Evolutionary conservation across 2,797 vertebrate genomes (phyloP), one percentile per base, ranked within the genome.

Genomic region (Parauchenoglanis ngamensis): DNA sequence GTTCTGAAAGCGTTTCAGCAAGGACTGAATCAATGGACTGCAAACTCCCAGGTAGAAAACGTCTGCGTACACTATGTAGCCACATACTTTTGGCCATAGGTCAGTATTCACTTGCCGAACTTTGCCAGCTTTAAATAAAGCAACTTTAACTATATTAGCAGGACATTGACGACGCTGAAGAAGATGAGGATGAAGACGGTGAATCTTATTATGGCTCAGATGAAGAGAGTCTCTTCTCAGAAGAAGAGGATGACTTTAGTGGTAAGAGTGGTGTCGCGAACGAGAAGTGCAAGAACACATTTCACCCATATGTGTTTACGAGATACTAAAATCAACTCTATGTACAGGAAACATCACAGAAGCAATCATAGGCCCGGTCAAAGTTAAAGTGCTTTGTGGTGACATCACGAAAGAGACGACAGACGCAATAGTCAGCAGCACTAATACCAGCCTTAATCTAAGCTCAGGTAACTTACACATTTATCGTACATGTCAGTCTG

Each of bases 341-440:
- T 81, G 2, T 65, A 35, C 84, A 90, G 87, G 15, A 49, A 76
- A 76, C 57, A 73, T 73, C 61, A 46, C 70, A 52, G 90, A 93
- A 88, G 85, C 90, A 35, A 12, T 88, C 17, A 89, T 94, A 31
- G 93, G 92, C 40, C 49, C 56, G 21, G 40, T 94, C 40, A 92
- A 89, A 76, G 87, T 94, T 56, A 91, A 90, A 87, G 89, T 91
- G 63, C 11, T 89, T 10, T 88, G 85, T 61, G 93, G 92, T 44
- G 92, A 94, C 90, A 92, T 94, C 88, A 93, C 90, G 31, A 88
- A 91, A 80, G 93, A 90, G 65, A 91, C 28, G 0, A 93, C 90
- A 0, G 92, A 94, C 1, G 92, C 91, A 2, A 91, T 94, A 21
- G 92, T 94, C 75, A 94, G 65, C 90, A 92, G 91, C 90, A 92